phyloP scores from a whole-genome alignment of 2,888 invertebrate genomes.

The Dilophus febrilis region DNA sequence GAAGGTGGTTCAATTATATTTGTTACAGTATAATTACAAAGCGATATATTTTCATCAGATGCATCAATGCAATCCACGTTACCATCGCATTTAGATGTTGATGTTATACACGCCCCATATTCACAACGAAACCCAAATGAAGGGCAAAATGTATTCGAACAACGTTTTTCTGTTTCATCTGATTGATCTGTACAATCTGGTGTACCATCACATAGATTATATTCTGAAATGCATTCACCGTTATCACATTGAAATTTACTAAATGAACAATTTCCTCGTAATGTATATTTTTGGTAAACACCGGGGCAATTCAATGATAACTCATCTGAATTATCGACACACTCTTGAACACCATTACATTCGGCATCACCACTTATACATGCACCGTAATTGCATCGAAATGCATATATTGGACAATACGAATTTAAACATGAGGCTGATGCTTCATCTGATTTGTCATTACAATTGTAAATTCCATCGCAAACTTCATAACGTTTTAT shows the following conservation, averaged over 20 bases:
- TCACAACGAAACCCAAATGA: conserved; percentile 23
- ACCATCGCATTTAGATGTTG: conserved; percentile 14
- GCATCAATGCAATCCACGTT: conserved; percentile 16
- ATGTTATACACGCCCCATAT: conserved; percentile 18
- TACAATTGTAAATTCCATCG: not conserved
- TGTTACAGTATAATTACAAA: not conserved
- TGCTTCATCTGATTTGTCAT: not conserved
- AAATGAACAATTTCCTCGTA: not conserved
- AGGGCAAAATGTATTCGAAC: conserved; percentile 29
- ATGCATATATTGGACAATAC: conserved; percentile 32
- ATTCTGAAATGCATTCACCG: conserved; percentile 7
- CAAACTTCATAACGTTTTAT: not conserved
- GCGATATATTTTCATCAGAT: conserved; percentile 15
- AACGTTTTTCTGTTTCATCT: conserved; percentile 15
- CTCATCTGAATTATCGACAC: conserved; percentile 5
- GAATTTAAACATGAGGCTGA: not conserved
- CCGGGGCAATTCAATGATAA: not conserved
- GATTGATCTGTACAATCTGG: conserved; percentile 6
- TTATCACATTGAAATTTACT: conserved; percentile 3
- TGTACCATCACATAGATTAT: conserved; percentile 24
- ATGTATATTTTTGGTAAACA: not conserved
- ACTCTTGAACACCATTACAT: conserved; percentile 22
- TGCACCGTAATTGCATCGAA: conserved; percentile 42
- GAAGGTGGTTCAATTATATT: not conserved
- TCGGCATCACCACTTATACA: conserved; percentile 36